A percentile compares a stretch with the other conserved stretches of the same genome.
phyloP scores from a whole-genome alignment of 1,140 invertebrate genomes.

The Aporrectodea caliginosa region DNA sequence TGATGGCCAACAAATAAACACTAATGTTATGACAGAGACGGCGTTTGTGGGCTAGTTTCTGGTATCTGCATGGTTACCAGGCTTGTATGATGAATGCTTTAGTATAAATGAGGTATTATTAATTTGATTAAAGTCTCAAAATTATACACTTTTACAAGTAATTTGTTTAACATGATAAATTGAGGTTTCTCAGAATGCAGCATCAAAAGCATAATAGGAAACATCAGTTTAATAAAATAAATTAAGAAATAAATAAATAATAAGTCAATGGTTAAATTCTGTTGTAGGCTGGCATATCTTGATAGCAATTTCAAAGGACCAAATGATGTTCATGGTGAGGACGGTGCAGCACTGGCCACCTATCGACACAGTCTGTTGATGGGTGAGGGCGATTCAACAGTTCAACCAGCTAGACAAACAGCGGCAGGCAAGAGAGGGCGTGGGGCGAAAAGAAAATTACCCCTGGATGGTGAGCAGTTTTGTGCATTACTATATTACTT shows the following conservation, averaged over 20 bases:
- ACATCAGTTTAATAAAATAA: too few species aligned
- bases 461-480: background rate
- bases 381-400: constrained; percentile 9
- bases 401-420: background rate
- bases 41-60: background rate
- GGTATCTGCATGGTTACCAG: background rate
- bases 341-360: constrained; percentile 18
- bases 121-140: constrained; percentile 12
- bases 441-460: background rate
- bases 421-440: background rate
- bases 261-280: too few species aligned
- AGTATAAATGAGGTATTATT: background rate
- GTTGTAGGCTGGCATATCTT: constrained; percentile 68
- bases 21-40: background rate
- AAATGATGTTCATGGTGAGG: constrained; percentile 23
- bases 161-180: too few species aligned
- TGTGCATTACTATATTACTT: too few species aligned
- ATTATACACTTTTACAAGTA: constrained; percentile 21
- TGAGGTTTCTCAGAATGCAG: too few species aligned
- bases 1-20: background rate
- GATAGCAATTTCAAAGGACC: constrained; percentile 65
- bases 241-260: too few species aligned
- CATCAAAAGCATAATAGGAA: too few species aligned
- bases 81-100: background rate
- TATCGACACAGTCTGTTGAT: constrained; percentile 32